Evolutionary conservation across 2,888 invertebrate species (phyloP), one percentile per base, ranked within the genome.

Genomic region (Desoria tigrina): DNA sequence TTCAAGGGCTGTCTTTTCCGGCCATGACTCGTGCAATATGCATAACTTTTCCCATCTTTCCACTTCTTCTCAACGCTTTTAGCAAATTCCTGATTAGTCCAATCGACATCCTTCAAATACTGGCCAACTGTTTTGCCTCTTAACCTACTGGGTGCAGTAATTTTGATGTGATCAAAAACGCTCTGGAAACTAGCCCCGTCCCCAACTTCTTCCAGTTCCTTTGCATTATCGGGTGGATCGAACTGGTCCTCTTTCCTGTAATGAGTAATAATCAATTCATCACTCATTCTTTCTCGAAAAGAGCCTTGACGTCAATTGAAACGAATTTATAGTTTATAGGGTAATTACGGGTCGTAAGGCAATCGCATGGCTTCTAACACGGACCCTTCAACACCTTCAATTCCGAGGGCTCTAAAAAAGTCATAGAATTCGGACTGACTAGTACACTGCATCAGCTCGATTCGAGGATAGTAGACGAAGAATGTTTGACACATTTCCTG

Each of bases 401-500:
- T 88, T 0, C 90, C 90, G 63, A 92, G 86, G 0, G 88, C 90
- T 75, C 88, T 87, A 76, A 92, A 91, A 79, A 92, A 89, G 77
- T 90, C 89, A 59, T 88, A 86, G 0, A 91, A 90, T 0, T 92
- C 92, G 0, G 90, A 90, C 87, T 91, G 90, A 26, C 90, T 91
- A 78, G 89, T 90, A 78, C 92, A 93, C 0, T 89, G 90, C 0
- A 90, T 88, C 11, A 92, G 81, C 58, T 88, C 86, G 0, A 89
- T 89, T 63, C 88, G 85, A 0, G 93, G 93, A 79, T 93, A 93
- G 80, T 93, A 91, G 6, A 90, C 81, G 0, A 92, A 83, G 78
- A 92, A 92, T 0, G 91, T 88, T 3, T 92, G 81, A 76, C 93
- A 93, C 90, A 92, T 92, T 81, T 93, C 93, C 81, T 92, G 90